Percentiles rank a stretch among this genome's conserved stretches.
These are phyloP conservation scores for Hyperopisus bebe DNA, from an alignment of 2,113 vertebrate species.

Conservation along the genomic window DNA sequence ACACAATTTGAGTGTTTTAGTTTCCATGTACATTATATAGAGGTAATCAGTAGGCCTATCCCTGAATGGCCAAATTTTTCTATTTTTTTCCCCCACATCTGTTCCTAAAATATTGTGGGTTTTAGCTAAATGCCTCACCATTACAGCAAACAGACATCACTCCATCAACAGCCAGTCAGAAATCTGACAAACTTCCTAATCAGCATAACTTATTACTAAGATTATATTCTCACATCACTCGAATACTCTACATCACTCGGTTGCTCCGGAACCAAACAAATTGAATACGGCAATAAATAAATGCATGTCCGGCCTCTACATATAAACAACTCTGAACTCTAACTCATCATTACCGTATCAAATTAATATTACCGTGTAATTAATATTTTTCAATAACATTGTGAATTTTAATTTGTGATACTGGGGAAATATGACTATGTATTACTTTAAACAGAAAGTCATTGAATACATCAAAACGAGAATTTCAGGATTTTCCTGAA, in stretches of 20 bases:
- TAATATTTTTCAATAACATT: neutral
- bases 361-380: neutral
- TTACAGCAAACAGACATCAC: neutral
- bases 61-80: neutral
- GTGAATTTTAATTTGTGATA: neutral
- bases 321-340: neutral
- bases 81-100: neutral
- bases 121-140: neutral
- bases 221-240: neutral
- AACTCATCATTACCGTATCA: neutral
- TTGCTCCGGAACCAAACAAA: neutral
- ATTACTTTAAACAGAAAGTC: constrained; percentile 6
- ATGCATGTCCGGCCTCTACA: neutral
- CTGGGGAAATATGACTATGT: neutral
- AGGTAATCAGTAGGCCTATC: neutral
- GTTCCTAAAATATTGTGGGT: neutral
- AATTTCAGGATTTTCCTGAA: neutral
- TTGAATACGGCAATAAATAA: neutral
- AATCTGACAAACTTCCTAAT: neutral
- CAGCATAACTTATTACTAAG: neutral
- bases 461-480: constrained; percentile 3
- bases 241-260: neutral
- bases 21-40: neutral
- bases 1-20: neutral
- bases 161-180: neutral